Conservation (phyloP, 1,140 invertebrate species). For the Solenopsis fugax region DNA sequence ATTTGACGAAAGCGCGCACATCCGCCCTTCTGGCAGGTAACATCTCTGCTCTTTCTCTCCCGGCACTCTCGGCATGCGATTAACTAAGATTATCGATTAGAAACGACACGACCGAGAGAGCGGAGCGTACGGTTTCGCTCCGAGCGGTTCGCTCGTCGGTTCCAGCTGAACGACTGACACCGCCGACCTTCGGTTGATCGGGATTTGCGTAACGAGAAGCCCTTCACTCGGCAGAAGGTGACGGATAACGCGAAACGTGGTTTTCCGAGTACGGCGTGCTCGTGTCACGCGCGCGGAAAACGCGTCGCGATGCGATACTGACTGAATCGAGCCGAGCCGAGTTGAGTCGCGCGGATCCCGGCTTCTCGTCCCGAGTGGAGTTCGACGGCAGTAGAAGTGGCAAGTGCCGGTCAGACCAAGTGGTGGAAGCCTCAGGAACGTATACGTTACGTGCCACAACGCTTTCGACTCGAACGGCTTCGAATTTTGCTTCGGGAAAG, state of each 20-base stretch:
- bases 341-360: constrained; percentile 51
- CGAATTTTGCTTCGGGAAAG: background rate
- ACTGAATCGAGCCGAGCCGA: constrained; percentile 42
- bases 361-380: constrained; percentile 41
- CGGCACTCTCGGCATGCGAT: background rate
- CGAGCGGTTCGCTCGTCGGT: background rate
- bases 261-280: background rate
- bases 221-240: constrained; percentile 57
- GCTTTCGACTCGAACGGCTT: background rate
- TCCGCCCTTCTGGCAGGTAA: background rate
- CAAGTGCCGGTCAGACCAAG: constrained; percentile 56
- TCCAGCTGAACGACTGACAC: constrained; percentile 39
- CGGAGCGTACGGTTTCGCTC: background rate
- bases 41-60: background rate
- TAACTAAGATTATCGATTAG: constrained; percentile 17
- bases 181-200: constrained; percentile 66
- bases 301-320: constrained; percentile 50
- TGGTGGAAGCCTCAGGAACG: constrained; percentile 65
- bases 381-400: constrained; percentile 71
- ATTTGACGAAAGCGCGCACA: constrained; percentile 9
- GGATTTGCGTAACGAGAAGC: constrained; percentile 43
- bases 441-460: constrained; percentile 48
- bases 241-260: constrained; percentile 14
- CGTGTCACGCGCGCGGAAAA: constrained; percentile 71
- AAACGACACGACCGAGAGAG: background rate